Evolutionary conservation across 2,113 vertebrate genomes (phyloP).

Genomic region (Gallinago paraguaiae): DNA sequence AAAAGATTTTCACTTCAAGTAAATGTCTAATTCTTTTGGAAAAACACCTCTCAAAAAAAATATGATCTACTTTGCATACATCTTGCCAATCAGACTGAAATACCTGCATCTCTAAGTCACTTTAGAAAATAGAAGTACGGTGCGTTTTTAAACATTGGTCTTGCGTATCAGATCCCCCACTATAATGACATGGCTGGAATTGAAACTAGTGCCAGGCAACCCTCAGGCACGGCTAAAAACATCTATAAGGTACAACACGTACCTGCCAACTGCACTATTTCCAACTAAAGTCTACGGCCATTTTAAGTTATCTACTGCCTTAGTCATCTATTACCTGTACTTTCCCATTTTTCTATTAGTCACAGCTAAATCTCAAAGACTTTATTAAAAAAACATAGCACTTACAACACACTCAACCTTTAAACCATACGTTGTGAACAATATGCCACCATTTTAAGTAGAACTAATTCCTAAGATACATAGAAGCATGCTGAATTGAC

Average conservation of each 20-base stretch:
- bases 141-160: neutral
- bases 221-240: neutral
- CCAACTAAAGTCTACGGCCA: neutral
- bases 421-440: neutral
- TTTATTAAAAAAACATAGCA: neutral
- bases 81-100: slow-evolving; percentile 33
- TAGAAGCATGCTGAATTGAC: neutral
- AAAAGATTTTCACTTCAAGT: neutral
- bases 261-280: neutral
- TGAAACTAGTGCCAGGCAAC: slow-evolving; percentile 11
- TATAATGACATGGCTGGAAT: neutral
- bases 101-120: slow-evolving; percentile 8
- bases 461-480: neutral
- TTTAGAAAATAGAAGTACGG: neutral
- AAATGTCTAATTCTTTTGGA: neutral
- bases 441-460: neutral
- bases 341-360: neutral
- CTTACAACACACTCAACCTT: neutral
- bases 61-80: neutral
- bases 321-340: neutral
- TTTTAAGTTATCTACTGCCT: neutral
- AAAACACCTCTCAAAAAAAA: neutral
- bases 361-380: neutral
- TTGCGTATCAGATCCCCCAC: slow-evolving; percentile 25
- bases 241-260: neutral